Conservation (phyloP, 2,888 invertebrate species). For the Atethmia centrago region DNA sequence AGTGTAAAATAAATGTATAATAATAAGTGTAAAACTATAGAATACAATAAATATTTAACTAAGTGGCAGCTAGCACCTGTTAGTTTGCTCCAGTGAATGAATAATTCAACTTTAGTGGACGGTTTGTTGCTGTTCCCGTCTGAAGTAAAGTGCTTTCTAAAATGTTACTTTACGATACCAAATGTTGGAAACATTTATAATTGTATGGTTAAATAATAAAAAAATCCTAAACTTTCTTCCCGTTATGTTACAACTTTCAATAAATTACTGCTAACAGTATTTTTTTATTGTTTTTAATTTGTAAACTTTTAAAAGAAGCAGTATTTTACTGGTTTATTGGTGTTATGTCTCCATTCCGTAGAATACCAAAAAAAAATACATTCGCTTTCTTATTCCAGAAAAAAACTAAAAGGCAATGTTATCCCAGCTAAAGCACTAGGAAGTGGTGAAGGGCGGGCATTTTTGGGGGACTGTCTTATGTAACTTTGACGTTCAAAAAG, state of each 20-base stretch:
- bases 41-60: too few relatives aligned
- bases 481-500: too few relatives aligned
- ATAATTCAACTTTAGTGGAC: too few relatives aligned
- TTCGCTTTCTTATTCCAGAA: not conserved
- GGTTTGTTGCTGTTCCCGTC: not conserved
- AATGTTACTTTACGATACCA: conserved; percentile 18
- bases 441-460: too few relatives aligned
- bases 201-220: conserved; percentile 22
- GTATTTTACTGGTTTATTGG: conserved; percentile 10
- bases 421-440: too few relatives aligned
- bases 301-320: not conserved
- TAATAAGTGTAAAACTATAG: too few relatives aligned
- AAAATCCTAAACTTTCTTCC: not conserved
- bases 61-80: too few relatives aligned
- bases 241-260: conserved; percentile 6
- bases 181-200: conserved; percentile 46
- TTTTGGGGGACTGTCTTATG: too few relatives aligned
- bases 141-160: conserved; percentile 11
- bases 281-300: conserved; percentile 4
- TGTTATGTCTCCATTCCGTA: not conserved
- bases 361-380: not conserved
- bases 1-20: too few relatives aligned
- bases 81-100: too few relatives aligned
- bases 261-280: not conserved
- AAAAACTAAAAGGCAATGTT: not conserved